A percentile compares a stretch with the other conserved stretches of the same genome.
Conservation (phyloP, 2,888 invertebrate species). For the Neocrepidodera transversa region DNA sequence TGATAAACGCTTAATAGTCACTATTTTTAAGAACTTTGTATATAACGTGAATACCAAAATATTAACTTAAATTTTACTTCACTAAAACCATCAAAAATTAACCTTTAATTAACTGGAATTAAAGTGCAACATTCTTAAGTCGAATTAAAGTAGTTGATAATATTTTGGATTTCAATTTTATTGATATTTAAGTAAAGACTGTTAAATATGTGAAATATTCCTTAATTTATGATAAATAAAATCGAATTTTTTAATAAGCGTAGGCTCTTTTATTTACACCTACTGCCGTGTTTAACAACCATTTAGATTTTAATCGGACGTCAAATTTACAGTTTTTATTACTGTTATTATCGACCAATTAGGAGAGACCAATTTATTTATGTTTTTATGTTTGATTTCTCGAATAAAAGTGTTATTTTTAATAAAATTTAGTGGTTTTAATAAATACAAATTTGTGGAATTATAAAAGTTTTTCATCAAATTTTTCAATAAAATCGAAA, state of each 20-base stretch:
- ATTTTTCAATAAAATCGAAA: too few relatives aligned
- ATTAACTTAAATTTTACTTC: neutral
- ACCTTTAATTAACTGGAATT: too few relatives aligned
- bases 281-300: neutral
- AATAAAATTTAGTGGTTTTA: too few relatives aligned
- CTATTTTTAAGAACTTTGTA: slow-evolving; percentile 55
- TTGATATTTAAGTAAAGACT: slow-evolving; percentile 57
- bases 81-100: too few relatives aligned
- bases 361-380: neutral
- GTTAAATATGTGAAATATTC: slow-evolving; percentile 56
- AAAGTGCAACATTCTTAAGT: too few relatives aligned
- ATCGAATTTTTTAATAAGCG: slow-evolving; percentile 41
- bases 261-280: slow-evolving; percentile 12
- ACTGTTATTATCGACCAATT: slow-evolving; percentile 4
- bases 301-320: neutral
- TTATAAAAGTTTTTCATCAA: too few relatives aligned
- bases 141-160: neutral
- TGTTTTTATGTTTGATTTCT: too few relatives aligned
- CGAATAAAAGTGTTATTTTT: too few relatives aligned
- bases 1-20: slow-evolving; percentile 59
- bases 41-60: slow-evolving; percentile 42
- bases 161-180: slow-evolving; percentile 34
- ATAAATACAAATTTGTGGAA: too few relatives aligned
- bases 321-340: slow-evolving; percentile 9
- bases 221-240: slow-evolving; percentile 46